phyloP scores from a whole-genome alignment of 2,113 vertebrate genomes.

The Pardalotus punctatus region DNA sequence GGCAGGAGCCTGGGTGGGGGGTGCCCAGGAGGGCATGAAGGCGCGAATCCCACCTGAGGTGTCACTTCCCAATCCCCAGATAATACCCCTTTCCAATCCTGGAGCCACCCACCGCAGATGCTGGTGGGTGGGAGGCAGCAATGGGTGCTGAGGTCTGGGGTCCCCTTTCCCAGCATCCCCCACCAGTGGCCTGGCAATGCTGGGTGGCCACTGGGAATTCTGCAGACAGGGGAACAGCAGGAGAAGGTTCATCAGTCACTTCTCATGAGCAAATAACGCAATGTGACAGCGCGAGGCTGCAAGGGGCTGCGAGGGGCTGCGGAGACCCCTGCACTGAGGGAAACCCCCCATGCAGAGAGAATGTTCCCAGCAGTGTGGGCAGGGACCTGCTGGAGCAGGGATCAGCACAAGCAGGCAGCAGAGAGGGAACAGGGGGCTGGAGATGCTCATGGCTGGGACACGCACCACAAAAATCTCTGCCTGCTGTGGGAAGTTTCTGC shows the following conservation, averaged over 20 bases:
- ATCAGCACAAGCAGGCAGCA: not conserved
- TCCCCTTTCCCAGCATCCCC: not conserved
- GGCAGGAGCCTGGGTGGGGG: not conserved
- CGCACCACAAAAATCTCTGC: not conserved
- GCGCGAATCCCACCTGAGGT: not conserved
- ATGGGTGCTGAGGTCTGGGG: not conserved
- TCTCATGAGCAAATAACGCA: not conserved
- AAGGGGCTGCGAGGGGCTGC: not conserved
- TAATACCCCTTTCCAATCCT: not conserved
- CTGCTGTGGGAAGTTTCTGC: not conserved
- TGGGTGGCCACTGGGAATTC: not conserved
- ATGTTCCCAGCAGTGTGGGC: not conserved
- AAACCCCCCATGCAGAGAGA: not conserved
- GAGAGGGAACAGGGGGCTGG: not conserved
- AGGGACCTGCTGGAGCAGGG: not conserved
- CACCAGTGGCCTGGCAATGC: not conserved
- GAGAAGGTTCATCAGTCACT: not conserved
- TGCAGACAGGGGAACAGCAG: not conserved
- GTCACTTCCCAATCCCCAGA: not conserved
- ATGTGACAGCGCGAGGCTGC: not conserved
- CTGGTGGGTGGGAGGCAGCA: not conserved
- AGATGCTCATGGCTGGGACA: not conserved
- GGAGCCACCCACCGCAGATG: not conserved
- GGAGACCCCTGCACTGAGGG: not conserved
- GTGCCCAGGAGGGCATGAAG: not conserved